Evolutionary conservation across 2,888 invertebrate species (phyloP).

Genomic region (Camptogramma bilineatum): DNA sequence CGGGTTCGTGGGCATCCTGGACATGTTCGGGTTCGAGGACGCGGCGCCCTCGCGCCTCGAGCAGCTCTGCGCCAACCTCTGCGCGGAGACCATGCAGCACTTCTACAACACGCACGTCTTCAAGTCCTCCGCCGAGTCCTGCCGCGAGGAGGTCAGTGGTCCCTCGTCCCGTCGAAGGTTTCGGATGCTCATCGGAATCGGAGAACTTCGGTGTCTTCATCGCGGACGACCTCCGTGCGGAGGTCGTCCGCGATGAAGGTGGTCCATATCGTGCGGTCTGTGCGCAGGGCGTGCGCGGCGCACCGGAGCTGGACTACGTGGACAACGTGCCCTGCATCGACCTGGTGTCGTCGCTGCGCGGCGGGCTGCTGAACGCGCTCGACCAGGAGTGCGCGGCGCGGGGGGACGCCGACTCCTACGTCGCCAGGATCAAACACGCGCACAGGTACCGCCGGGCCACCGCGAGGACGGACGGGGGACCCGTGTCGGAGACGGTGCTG

Average conservation of each 20-base stretch:
- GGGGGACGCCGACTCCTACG: conserved; percentile 87
- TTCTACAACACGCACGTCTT: conserved; percentile 99
- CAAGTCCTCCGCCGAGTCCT: conserved; percentile 96
- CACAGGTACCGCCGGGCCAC: conserved; percentile 54
- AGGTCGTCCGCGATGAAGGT: too few relatives aligned
- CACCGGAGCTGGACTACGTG: conserved; percentile 96
- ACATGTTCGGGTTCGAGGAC: conserved; percentile 99
- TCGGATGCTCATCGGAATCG: too few relatives aligned
- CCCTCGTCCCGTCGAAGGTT: too few relatives aligned
- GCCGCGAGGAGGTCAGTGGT: conserved; percentile 93
- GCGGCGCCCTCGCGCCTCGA: conserved; percentile 95
- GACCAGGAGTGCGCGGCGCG: conserved; percentile 96
- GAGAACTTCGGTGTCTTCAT: too few relatives aligned
- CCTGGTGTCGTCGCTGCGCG: conserved; percentile 96
- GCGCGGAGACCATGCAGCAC: conserved; percentile 99
- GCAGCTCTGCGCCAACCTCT: conserved; percentile 97
- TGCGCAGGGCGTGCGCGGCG: conserved; percentile 91
- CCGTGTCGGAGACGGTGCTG: background rate
- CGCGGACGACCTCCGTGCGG: too few relatives aligned
- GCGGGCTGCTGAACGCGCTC: conserved; percentile 95
- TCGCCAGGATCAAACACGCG: conserved; percentile 66
- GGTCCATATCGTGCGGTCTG: too few relatives aligned
- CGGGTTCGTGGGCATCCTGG: conserved; percentile 97
- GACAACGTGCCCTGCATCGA: conserved; percentile 98
- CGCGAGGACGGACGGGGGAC: background rate